Base-by-base conservation (phyloP, 2,113 vertebrate genomes). In the Microtus montanus region DNA sequence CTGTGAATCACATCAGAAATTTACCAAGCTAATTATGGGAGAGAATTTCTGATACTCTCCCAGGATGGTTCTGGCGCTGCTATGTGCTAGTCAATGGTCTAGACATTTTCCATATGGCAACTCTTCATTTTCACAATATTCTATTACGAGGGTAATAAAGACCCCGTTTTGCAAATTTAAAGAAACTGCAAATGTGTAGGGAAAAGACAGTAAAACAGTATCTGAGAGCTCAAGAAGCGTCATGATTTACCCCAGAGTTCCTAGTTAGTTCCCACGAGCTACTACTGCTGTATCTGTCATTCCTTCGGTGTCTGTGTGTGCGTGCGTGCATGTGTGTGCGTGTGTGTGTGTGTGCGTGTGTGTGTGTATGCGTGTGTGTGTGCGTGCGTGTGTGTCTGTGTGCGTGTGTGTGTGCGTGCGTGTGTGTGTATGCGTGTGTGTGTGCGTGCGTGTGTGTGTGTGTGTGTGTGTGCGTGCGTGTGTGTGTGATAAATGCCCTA, bases 31-130 rank as follows among this genome's bases (percentile, higher is more conserved):
- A 95, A 96, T 96, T 96, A 95, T 83, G 95, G 90, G 92, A 93
- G 91, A 5, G 58, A 70, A 83, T 92, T 92, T 96, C 95, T 88
- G 93, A 94, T 93, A 49, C 64, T 96, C 90, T 95, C 97, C 94
- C 92, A 85, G 95, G 89, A 92, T 88, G 96, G 64, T 89, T 93
- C 77, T 97, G 95, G 97, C 95, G 66, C 89, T 91, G 93, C 73
- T 92, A 90, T 30, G 93, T 86, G 96, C 73, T 44, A 96, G 94
- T 95, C 58, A 1, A 92, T 38, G 64, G 77, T 95, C 96, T 97
- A 96, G 97, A 96, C 96, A 38, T 88, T 93, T 95, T 95, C 93
- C 90, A 96, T 97, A 97, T 93, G 94, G 96, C 77, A 86, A 88
- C 85, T 94, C 95, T 89, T 84, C 79, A 96, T 95, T 47, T 68